Evolutionary conservation across 2,888 invertebrate species (phyloP), one percentile per base, ranked within the genome.

Genomic region (Gasteruption jaculator): DNA sequence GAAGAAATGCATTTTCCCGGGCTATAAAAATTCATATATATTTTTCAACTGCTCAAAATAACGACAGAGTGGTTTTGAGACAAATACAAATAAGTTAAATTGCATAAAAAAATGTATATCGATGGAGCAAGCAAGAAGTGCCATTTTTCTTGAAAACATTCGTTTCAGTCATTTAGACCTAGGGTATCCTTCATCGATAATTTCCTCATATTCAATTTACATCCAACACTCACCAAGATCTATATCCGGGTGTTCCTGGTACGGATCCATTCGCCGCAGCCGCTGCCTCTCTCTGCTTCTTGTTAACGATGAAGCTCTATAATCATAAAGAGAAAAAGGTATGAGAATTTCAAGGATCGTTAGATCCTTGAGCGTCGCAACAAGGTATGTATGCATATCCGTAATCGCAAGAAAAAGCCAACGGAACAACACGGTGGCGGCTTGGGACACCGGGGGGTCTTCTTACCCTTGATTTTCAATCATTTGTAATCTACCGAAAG

Each of bases 291-390:
- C 86, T 85, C 65, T 86, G 85, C 64, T 85, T 85, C 65, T 85
- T 86, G 69, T 85, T 89, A 70, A 91, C 81, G 49, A 88, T 74
- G 71, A 87, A 88, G 64, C 83, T 84, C 85, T 87, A 74, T 24
- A 70, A 65, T 46, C 41, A 36, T 45, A 18, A 26, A 24, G 25
- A 32, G 15, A 10, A 29, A 44, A 37, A 38, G 8, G 4, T 15
- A 39, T 45, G 40, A 46, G 19, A 34, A n/a, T n/a, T n/a, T n/a
- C n/a, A 34, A 20, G 21, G 21, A 20, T 14, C 10, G 18, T n/a
- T 12, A 18, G 29, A 15, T 29, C 20, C 29, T 12, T 4, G 19
- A 31, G 10, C 15, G 19, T 12, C 10, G 14, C 18, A 12, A 18
- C 12, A 5, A 32, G 21, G 19, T 5, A 16, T 21, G 18, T 12